These are phyloP conservation scores for Eulithis testata DNA, from an alignment of 2,888 invertebrate genomes.

Conservation along the genomic window DNA sequence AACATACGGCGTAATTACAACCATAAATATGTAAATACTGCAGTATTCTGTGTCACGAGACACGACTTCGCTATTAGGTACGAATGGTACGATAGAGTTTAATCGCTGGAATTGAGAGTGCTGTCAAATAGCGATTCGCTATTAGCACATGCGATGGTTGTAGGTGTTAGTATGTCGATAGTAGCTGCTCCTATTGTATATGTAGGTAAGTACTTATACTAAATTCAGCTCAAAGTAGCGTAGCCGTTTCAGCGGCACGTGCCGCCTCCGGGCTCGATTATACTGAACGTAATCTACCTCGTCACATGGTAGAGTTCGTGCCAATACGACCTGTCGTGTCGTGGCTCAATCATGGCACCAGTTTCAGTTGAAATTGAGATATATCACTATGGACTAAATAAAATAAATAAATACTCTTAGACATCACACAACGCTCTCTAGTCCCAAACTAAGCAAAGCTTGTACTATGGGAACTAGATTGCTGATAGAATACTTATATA, in stretches of 20 bases:
- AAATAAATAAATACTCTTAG: too few relatives aligned
- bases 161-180: slow-evolving; percentile 3
- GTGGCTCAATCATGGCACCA: too few relatives aligned
- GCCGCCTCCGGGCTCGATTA: slow-evolving; percentile 12
- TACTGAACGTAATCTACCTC: slow-evolving; percentile 12
- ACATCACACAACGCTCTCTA: too few relatives aligned
- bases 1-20: slow-evolving; percentile 15
- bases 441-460: too few relatives aligned
- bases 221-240: neutral
- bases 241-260: slow-evolving; percentile 24
- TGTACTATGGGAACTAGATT: too few relatives aligned
- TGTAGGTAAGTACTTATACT: too few relatives aligned
- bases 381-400: too few relatives aligned
- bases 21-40: slow-evolving; percentile 10
- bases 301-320: slow-evolving; percentile 13
- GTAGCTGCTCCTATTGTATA: neutral
- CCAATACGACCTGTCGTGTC: slow-evolving; percentile 10
- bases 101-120: slow-evolving; percentile 18
- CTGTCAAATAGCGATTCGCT: slow-evolving; percentile 9
- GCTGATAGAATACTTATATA: too few relatives aligned
- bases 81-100: slow-evolving; percentile 5
- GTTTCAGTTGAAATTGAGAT: too few relatives aligned
- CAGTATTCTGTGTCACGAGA: slow-evolving; percentile 19
- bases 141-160: slow-evolving; percentile 10
- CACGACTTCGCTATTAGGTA: slow-evolving; percentile 24